Base-by-base conservation (phyloP, 1,140 invertebrate genomes). In the Eriocheir sinensis region DNA sequence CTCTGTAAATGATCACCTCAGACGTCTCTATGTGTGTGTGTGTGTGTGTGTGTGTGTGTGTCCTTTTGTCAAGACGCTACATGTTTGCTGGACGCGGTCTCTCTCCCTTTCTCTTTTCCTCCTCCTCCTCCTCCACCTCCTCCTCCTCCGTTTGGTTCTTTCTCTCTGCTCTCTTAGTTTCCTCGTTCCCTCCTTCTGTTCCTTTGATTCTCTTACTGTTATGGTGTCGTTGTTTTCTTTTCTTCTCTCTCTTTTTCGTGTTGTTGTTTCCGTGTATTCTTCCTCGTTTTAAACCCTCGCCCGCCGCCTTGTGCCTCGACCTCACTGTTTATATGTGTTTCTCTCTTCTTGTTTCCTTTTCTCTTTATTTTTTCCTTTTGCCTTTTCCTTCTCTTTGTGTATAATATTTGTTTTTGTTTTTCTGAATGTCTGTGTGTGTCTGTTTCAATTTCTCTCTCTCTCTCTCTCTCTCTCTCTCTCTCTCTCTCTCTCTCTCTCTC, bases 1-100 rank as follows among this genome's bases (percentile, higher is more conserved):
- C 48, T 90, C 41, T 9, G 60, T 81, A 81, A 92, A 44, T 81
- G 90, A 44, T 92, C 72, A 40, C 34, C 15, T 30, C 34, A 15
- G 36, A 81, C 40, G 15, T 72, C 72, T n/a, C n/a, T n/a, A 36
- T 36, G n/a, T 86, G 83, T 41, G 30, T 32, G 80, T 83, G 80
- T 34, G 34, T 38, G 83, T 86, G 41, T 36, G n/a, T 86, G 83
- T 41, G 30, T 32, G 80, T 83, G 80, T 34, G 34, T 38, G 83
- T 86, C 21, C 60, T 21, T 8, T 4, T 6, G 34, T 38, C 15
- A 21, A 41, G 83, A 27, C 36, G 83, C 48, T 53, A 21, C 2
- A 21, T 53, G 12, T 3, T 2, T 53, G 2, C 0, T 53, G 8
- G 34, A 9, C 36, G 17, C 12, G 32, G 21, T 86, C 12, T 38